These are phyloP conservation scores for Astreopora myriophthalma DNA, from an alignment of 64 coral and sea anemone species.

Conservation along the genomic window DNA sequence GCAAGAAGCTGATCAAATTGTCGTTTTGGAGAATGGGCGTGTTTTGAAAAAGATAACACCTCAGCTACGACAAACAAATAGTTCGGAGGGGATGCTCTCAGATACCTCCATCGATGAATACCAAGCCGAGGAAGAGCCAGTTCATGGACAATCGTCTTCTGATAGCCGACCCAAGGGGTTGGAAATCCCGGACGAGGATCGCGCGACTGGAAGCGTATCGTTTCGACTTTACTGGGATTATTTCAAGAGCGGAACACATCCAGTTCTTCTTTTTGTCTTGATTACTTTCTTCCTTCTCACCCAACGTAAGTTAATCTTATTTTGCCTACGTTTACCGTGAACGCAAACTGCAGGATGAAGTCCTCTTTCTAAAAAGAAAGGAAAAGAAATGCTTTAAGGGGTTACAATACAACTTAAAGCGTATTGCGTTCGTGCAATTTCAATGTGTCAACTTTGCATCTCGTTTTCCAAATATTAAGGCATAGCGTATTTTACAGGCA, in stretches of 20 bases:
- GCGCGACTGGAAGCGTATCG: background rate
- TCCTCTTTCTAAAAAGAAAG: too few relatives aligned
- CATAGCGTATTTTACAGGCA: too few relatives aligned
- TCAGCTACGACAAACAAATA: background rate
- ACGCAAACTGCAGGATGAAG: background rate
- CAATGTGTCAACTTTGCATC: too few relatives aligned
- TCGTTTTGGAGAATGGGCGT: conserved; percentile 6
- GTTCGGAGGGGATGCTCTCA: background rate
- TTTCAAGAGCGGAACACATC: background rate
- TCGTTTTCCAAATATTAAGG: too few relatives aligned
- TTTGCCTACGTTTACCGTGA: background rate
- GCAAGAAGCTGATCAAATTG: conserved; percentile 20
- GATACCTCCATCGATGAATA: background rate
- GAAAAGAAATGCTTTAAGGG: too few relatives aligned
- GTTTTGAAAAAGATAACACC: background rate
- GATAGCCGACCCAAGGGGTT: background rate
- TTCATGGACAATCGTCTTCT: background rate
- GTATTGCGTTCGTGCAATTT: too few relatives aligned
- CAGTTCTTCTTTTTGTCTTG: background rate
- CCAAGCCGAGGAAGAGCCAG: background rate
- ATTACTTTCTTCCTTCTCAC: background rate
- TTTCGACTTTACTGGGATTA: conserved; percentile 12
- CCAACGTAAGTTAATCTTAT: background rate
- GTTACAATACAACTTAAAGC: too few relatives aligned
- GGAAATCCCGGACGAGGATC: background rate